These are phyloP conservation scores for Noctua janthina DNA, from an alignment of 2,888 invertebrate species.

Conservation along the genomic window DNA sequence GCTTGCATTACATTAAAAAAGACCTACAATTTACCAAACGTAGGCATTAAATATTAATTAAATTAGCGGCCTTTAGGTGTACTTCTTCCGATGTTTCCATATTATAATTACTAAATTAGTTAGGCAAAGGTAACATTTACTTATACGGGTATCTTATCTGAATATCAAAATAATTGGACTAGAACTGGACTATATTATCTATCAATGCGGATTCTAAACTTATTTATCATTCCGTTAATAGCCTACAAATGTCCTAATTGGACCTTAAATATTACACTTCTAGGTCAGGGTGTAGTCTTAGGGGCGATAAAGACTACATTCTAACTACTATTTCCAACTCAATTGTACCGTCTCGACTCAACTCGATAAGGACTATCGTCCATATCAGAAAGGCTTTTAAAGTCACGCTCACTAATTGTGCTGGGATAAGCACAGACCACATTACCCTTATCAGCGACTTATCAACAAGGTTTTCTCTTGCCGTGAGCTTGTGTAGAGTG, in stretches of 20 bases:
- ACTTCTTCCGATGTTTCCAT: not conserved
- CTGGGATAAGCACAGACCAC: slow-evolving; percentile 1
- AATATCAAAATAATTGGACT: slow-evolving; percentile 6
- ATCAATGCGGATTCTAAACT: not conserved
- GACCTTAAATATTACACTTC: not conserved
- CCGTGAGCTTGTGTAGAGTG: not conserved
- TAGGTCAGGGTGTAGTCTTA: not conserved
- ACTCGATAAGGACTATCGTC: slow-evolving; percentile 16
- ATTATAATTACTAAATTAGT: not conserved
- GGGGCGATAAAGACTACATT: not conserved
- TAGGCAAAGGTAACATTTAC: not conserved
- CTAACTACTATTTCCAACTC: not conserved
- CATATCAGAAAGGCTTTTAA: slow-evolving; percentile 44
- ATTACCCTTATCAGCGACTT: slow-evolving; percentile 23
- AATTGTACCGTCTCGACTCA: slow-evolving; percentile 4
- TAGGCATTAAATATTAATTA: not conserved
- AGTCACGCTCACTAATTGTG: slow-evolving; percentile 40
- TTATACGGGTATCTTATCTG: not conserved
- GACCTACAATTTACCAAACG: not conserved
- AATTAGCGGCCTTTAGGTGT: not conserved
- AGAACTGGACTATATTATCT: slow-evolving; percentile 1
- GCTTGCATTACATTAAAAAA: not conserved
- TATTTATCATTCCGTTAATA: not conserved
- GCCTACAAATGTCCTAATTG: slow-evolving; percentile 13
- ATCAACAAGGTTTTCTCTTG: slow-evolving; percentile 19